Conservation (phyloP, 2,888 invertebrate species). For the Malthinus seriepunctatus region DNA sequence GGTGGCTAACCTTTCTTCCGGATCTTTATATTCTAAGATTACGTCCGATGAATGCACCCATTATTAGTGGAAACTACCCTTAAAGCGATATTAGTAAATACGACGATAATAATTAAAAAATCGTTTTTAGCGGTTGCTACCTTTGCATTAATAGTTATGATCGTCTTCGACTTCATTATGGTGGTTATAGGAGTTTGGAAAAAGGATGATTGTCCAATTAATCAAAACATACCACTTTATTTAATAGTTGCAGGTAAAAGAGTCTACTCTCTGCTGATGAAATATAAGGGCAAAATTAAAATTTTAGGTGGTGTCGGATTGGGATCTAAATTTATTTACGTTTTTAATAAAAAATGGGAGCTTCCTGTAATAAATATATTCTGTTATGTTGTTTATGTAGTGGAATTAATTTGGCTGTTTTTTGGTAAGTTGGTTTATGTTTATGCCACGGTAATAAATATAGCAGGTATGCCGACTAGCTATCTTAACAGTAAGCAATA, state of each 20-base stretch:
- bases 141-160: too few relatives aligned
- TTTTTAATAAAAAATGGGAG: not conserved
- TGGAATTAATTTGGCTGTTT: not conserved
- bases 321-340: not conserved
- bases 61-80: too few relatives aligned
- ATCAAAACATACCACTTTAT: not conserved
- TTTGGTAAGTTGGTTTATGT: not conserved
- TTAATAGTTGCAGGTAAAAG: not conserved
- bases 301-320: slow-evolving; percentile 1
- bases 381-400: not conserved
- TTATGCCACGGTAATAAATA: too few relatives aligned
- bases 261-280: not conserved
- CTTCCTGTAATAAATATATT: not conserved
- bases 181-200: not conserved
- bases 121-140: too few relatives aligned
- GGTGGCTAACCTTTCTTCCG: too few relatives aligned
- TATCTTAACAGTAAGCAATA: too few relatives aligned
- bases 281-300: not conserved
- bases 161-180: too few relatives aligned
- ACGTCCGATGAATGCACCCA: too few relatives aligned
- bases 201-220: not conserved
- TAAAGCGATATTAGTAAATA: too few relatives aligned
- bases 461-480: too few relatives aligned
- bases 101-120: too few relatives aligned
- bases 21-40: too few relatives aligned